A percentile compares a stretch with the other conserved stretches of the same genome.
Evolutionary conservation across 2,888 invertebrate species (phyloP).

Genomic region (Drosophila paranaensis): DNA sequence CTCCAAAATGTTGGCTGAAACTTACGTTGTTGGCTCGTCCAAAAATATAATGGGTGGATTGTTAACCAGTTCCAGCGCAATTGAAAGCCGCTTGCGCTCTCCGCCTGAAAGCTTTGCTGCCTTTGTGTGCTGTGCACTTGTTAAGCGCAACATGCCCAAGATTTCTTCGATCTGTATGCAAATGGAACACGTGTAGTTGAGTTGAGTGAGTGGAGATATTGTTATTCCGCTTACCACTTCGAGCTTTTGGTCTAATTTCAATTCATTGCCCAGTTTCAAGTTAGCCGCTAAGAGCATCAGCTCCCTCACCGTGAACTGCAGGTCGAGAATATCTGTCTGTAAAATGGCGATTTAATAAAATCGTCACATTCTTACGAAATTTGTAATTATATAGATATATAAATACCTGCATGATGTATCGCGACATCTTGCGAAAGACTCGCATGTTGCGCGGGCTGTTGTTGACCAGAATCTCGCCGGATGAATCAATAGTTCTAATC

Average conservation of each 20-base stretch:
- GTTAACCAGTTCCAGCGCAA: conserved; percentile 95
- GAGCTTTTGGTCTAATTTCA: conserved; percentile 88
- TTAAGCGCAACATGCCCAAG: conserved; percentile 91
- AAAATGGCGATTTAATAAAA: not conserved
- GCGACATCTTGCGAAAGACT: conserved; percentile 93
- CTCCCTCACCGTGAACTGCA: conserved; percentile 94
- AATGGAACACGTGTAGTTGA: not conserved
- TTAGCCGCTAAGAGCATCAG: conserved; percentile 95
- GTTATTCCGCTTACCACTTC: conserved; percentile 87
- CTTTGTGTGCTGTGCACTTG: conserved; percentile 89
- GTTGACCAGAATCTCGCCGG: conserved; percentile 92
- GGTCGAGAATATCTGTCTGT: conserved; percentile 91
- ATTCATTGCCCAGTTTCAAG: conserved; percentile 91
- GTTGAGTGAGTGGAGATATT: not conserved
- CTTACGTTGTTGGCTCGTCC: conserved; percentile 98
- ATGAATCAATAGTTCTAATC: conserved; percentile 85
- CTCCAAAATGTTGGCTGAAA: not conserved
- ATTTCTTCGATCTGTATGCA: conserved; percentile 93
- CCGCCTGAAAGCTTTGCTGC: conserved; percentile 94
- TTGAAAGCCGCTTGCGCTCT: conserved; percentile 95
- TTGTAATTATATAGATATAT: too few relatives aligned
- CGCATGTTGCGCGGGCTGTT: conserved; percentile 90
- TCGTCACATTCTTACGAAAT: not conserved
- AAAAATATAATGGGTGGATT: conserved; percentile 98
- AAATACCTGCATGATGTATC: conserved; percentile 95